Evolutionary conservation across 2,797 vertebrate species (phyloP), one percentile per base, ranked within the genome.

Genomic region (Coilia nasus): DNA sequence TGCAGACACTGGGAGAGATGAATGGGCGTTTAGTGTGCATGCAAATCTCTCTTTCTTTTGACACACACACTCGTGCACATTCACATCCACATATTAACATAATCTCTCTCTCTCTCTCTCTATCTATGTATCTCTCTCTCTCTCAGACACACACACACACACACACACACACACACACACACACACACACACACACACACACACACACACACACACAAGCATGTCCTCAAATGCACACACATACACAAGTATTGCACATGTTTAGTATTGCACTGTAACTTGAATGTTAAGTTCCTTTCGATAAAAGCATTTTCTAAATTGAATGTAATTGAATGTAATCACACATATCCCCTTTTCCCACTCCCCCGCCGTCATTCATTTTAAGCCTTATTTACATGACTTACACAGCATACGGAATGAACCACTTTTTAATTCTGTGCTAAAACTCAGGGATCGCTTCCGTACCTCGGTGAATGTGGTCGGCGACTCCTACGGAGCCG

Each of bases 401-500:
- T 59, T n/a, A 59, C 19, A 59, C 19, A 6, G 1, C 35, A 21
- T 7, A 44, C 23, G 21, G 15, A 44, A 17, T 78, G 28, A 78
- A 44, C 31, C 71, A 15, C 71, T 78, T 10, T 78, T 71, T n/a
- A n/a, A 10, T 67, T 83, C 86, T 17, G 56, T 82, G 81, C 57
- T 47, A 28, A 85, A 83, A n/a, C 23, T 6, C 86, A 99, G 98
- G 93, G 98, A 99, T 93, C 97, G 98, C 87, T 98, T 99, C 96
- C 97, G 98, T 91, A 99, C 98, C 1, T 99, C 98, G 0, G 98
- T 99, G 90, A 99, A 99, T 75, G 98, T 99, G 44, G 98, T 99
- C 87, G 98, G 98, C 0, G 98, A 99, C 92, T 99, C 98, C 23
- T 99, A 97, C 85, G 98, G 98, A 87, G 98, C 98, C 85, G 98